Base-by-base conservation (phyloP, 30 jellyfish, hydroid and myxozoan genomes). In the Aurelia sp. region DNA sequence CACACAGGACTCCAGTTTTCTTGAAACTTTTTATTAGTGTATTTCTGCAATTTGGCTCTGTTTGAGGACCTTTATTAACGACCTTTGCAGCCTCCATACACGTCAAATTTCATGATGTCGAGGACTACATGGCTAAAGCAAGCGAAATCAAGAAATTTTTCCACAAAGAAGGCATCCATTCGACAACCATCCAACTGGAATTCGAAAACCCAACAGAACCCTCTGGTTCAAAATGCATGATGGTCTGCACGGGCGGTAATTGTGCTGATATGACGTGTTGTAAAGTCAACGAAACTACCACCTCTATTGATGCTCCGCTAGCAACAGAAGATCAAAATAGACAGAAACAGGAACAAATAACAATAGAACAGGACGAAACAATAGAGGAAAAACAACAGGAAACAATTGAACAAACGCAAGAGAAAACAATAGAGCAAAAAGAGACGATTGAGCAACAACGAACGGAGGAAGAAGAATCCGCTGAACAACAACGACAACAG, bases 111-210 rank as follows among this genome's bases (percentile, higher is more conserved):
- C 88, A 90, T 13, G 70, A 90, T 13, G 72, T 94, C 0, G 92
- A 89, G 21, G 97, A 92, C 57, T 92, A 92, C 90, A 81, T 61
- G 88, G 74, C 83, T 16, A 74, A 76, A 24, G 83, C 98, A 24
- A 68, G 55, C 61, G 83, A 76, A 72, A 50, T 92, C 31, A 92
- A 92, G 78, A 76, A 87, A 61, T 92, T 92, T 64, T 92, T 92
- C 77, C 98, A 92, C 80, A 78, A 82, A 44, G 98, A 92, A 63
- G 98, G 98, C 24, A 89, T 89, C 55, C 97, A 89, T 55, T 89
- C 97, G 13, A 89, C 97, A 4, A 89, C 97, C 35, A 81, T 89
- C 20, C 97, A 89, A 35, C 86, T 88, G 20, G 97, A 89, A 77
- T 89, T 89, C 74, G 96, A 82, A 16, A 83, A 76, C n/a, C 66